Evolutionary conservation across 2,888 invertebrate genomes (phyloP), one percentile per base, ranked within the genome.

Genomic region (Drosophila pseudotakahashii): DNA sequence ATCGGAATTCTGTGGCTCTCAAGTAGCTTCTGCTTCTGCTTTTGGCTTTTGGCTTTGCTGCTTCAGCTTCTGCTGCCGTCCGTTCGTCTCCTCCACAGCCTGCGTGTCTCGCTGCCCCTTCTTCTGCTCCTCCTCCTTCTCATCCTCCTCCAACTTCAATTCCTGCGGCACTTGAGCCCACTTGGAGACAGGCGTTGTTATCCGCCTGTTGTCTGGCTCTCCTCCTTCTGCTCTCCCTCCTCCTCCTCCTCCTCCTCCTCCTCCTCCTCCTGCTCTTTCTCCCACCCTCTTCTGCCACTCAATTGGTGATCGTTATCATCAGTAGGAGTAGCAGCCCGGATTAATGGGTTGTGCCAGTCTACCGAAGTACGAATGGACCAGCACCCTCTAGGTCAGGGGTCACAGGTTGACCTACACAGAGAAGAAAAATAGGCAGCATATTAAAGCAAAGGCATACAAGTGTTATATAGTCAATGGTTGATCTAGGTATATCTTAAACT

Each of bases 1-100:
- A 81, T 83, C 72, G 78, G 71, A 78, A 69, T 84, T 84, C 59
- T 79, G 68, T 51, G 42, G 67, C 75, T 76, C 54, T 85, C 75
- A 80, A 85, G 88, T 72, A 88, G 80, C 88, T 81, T 67, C 84
- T 78, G 68, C 79, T 75, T 58, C 84, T 83, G 69, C 76, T 75
- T 54, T 16, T 48, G 48, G 32, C 32, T 34, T 13, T 48, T n/a
- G n/a, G 32, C 48, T 48, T n/a, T n/a, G n/a, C n/a, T n/a, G 48
- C 14, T 30, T 9, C 41, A 26, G 61, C 67, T 76, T 76, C 58
- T 19, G 19, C 19, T 19, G 19, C 19, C 19, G 19, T 19, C 19
- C 19, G 19, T 19, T 3, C 69, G 70, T 80, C 87, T 81, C 19
- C 16, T 72, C 67, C 57, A 47, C 73, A 80, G 81, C 80, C 75